Evolutionary conservation across 2,113 vertebrate genomes (phyloP), one percentile per base, ranked within the genome.

Genomic region (Brienomyrus longianalis): DNA sequence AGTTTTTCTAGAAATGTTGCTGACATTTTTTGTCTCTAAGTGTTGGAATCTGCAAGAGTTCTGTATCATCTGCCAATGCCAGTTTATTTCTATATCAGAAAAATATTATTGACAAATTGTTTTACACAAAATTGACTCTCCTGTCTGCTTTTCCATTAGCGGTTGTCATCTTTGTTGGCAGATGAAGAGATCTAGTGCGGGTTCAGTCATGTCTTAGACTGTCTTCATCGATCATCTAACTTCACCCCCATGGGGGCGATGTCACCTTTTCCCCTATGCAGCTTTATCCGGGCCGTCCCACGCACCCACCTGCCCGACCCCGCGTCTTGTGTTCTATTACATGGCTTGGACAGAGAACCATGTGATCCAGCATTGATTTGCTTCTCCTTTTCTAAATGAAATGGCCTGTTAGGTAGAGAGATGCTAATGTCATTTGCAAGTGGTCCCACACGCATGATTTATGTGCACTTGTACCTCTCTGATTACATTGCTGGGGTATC

Each of bases 401-500:
- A 91, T 90, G 86, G 89, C 66, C 93, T 89, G 91, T 92, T 92
- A 87, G 91, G 89, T 88, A 86, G 54, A 90, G 66, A 90, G 66
- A 74, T 80, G 90, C 51, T 1, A 56, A 59, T 52, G 80, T 83
- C 90, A 88, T 92, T 74, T 59, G 74, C 84, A 48, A 66, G 62
- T 52, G 87, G 88, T 88, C 88, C 88, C 88, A 48, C 59, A 11
- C 13, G 62, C 47, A n/a, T 74, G 62, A 88, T 88, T 88, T 74
- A 88, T 66, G 45, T 3, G 11, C 47, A 27, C 19, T 31, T 21
- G 62, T 48, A 74, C 62, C 62, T 70, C 88, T 88, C 23, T 27
- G 27, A 48, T 70, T 13, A 31, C 62, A 47, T 8, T n/a, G 62
- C 45, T 50, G 62, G 45, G 59, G n/a, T 77, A 88, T 88, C 27